phyloP scores from a whole-genome alignment of 2,797 vertebrate genomes.

The Microctenopoma lineatum region DNA sequence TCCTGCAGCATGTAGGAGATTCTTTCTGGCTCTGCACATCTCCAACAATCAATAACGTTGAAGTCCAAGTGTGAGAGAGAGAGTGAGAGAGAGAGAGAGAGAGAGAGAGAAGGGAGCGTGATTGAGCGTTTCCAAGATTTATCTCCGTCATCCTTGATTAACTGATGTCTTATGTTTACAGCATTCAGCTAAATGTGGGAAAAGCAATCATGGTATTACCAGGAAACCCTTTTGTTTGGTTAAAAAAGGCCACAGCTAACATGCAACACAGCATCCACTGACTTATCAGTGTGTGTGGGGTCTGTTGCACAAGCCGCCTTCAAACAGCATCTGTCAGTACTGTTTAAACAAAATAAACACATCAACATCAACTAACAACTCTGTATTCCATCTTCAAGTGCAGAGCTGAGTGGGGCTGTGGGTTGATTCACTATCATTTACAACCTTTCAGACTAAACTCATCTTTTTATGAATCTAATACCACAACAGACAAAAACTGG shows the following conservation, averaged over 20 bases:
- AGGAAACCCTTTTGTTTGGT: conserved; percentile 20
- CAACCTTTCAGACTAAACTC: neutral
- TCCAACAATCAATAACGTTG: conserved; percentile 30
- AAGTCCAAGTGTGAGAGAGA: conserved; percentile 33
- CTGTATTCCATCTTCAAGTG: neutral
- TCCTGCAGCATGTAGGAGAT: conserved; percentile 24
- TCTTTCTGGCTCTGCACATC: conserved; percentile 22
- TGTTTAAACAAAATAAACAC: conserved; percentile 15
- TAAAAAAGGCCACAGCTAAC: conserved; percentile 9
- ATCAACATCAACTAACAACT: neutral
- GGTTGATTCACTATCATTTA: neutral
- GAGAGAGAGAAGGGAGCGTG: conserved; percentile 9
- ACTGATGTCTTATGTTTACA: conserved; percentile 36
- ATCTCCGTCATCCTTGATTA: conserved; percentile 35
- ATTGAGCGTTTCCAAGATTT: conserved; percentile 9
- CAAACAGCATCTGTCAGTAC: conserved; percentile 22
- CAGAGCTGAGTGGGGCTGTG: neutral
- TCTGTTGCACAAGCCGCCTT: conserved; percentile 25
- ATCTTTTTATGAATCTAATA: conserved; percentile 1
- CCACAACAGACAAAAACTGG: conserved; percentile 1
- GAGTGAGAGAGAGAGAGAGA: neutral
- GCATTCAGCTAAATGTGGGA: conserved; percentile 13
- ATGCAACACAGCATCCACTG: conserved; percentile 11
- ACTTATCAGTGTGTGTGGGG: conserved; percentile 12
- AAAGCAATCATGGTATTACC: conserved; percentile 9